Evolutionary conservation across 2,888 invertebrate genomes (phyloP).

Genomic region (Eulithis testata): DNA sequence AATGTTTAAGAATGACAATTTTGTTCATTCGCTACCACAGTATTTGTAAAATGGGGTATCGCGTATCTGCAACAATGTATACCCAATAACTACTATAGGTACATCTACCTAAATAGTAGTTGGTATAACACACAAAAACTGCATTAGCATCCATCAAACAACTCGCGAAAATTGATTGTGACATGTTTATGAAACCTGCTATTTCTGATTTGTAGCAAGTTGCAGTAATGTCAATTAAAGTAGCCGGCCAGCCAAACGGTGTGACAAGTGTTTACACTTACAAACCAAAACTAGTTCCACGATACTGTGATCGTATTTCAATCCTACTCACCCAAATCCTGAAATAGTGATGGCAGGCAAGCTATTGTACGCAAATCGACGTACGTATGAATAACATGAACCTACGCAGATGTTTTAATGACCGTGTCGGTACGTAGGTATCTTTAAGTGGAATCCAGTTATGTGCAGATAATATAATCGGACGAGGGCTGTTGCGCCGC

Average conservation of each 20-base stretch:
- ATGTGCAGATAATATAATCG: slow-evolving; percentile 75
- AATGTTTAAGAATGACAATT: too few species aligned
- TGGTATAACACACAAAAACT: slow-evolving; percentile 32
- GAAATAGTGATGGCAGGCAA: slow-evolving; percentile 65
- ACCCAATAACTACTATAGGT: not conserved
- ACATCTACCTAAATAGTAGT: slow-evolving; percentile 1
- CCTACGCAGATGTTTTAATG: slow-evolving; percentile 68
- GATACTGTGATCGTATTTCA: slow-evolving; percentile 56
- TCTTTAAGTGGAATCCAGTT: slow-evolving; percentile 72
- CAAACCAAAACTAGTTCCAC: slow-evolving; percentile 49
- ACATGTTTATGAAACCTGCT: slow-evolving; percentile 61
- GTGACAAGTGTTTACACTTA: slow-evolving; percentile 57
- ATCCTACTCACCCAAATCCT: slow-evolving; percentile 61
- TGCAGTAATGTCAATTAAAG: slow-evolving; percentile 34
- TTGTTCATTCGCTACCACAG: too few species aligned
- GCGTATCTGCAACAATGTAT: not conserved
- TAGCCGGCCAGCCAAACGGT: slow-evolving; percentile 14
- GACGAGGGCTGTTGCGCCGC: slow-evolving; percentile 34
- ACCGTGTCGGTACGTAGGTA: slow-evolving; percentile 56
- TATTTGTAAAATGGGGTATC: too few species aligned
- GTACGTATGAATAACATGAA: slow-evolving; percentile 60
- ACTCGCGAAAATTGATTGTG: slow-evolving; percentile 46
- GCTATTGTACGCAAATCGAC: slow-evolving; percentile 62
- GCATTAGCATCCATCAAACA: slow-evolving; percentile 39
- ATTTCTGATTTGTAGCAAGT: slow-evolving; percentile 55